These are phyloP conservation scores for Pseudococcus jackbeardsleyi DNA, from an alignment of 2,888 invertebrate genomes.

Conservation along the genomic window DNA sequence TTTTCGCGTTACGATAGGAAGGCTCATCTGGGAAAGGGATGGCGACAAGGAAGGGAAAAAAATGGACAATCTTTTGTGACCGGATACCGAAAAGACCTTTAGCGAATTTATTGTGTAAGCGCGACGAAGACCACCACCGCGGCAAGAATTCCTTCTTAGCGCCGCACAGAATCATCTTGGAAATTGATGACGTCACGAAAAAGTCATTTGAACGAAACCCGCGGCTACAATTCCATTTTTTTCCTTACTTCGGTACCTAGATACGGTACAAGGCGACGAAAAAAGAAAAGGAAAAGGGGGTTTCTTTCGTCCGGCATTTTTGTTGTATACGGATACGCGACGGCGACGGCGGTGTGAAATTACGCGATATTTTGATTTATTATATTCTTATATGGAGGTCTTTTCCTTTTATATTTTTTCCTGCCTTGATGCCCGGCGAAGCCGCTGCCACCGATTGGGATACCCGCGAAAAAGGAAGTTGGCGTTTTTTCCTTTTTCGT, in stretches of 20 bases:
- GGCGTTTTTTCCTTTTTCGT: neutral
- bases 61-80: slow-evolving; percentile 46
- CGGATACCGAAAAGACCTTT: neutral
- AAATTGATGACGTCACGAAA: slow-evolving; percentile 39
- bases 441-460: too few species aligned
- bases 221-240: slow-evolving; percentile 33
- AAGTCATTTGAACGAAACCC: slow-evolving; percentile 40
- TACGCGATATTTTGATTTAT: slow-evolving; percentile 40
- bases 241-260: neutral
- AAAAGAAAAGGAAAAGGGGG: neutral
- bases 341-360: neutral
- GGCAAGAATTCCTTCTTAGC: neutral
- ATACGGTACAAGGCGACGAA: neutral
- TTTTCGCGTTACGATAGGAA: neutral
- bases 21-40: neutral
- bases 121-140: neutral
- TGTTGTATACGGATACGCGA: neutral
- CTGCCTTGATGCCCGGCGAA: neutral
- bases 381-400: neutral
- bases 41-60: neutral
- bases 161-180: neutral
- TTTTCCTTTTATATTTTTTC: neutral
- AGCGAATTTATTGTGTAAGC: slow-evolving; percentile 14
- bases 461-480: neutral
- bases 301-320: slow-evolving; percentile 17